Evolutionary conservation across 2,113 vertebrate species (phyloP).

Genomic region (Centropus unirufus): DNA sequence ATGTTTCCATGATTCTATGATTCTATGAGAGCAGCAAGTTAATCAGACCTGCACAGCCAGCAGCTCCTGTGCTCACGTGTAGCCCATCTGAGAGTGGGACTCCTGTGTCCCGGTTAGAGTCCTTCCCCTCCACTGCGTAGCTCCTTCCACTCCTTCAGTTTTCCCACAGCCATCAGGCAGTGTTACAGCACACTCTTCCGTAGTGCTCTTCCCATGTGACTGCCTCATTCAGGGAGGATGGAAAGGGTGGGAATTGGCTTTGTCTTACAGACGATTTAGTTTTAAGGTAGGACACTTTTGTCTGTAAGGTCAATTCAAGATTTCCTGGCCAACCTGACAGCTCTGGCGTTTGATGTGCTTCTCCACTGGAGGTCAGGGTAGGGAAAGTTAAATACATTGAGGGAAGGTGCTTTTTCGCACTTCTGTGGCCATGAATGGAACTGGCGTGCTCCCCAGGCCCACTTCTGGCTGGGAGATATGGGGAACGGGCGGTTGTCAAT

Average conservation of each 20-base stretch:
- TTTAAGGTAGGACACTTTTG: background rate
- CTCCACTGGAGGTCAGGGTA: background rate
- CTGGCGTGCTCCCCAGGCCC: background rate
- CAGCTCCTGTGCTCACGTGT: rapidly evolving
- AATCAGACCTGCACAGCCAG: background rate
- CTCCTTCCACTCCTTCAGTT: background rate
- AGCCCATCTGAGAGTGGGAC: background rate
- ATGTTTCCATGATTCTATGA: no score
- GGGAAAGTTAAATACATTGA: background rate
- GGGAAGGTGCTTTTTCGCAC: background rate
- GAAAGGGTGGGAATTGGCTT: background rate
- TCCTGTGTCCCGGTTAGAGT: rapidly evolving
- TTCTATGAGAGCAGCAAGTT: background rate
- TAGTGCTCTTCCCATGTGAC: background rate
- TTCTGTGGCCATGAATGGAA: background rate
- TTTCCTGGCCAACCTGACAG: background rate
- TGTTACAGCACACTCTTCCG: background rate
- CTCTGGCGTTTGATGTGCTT: background rate
- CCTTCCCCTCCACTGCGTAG: background rate
- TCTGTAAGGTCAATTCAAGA: background rate
- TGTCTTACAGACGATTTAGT: background rate
- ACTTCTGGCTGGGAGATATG: background rate
- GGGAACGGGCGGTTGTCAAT: background rate
- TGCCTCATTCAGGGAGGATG: background rate
- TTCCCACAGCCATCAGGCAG: background rate